Base-by-base conservation (phyloP, 2,113 vertebrate genomes). In the Passer montanus region DNA sequence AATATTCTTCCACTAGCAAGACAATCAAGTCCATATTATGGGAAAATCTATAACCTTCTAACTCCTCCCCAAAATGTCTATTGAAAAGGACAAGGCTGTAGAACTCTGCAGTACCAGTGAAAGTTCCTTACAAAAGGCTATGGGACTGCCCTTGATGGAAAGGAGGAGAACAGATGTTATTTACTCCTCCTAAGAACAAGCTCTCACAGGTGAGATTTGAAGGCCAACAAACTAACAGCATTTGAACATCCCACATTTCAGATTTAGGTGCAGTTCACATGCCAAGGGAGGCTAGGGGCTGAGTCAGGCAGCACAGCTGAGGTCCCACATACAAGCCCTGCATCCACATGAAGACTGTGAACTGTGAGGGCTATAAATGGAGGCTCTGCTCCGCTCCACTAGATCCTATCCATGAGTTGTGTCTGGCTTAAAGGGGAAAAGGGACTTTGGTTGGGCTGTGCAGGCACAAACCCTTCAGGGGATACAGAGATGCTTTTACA, bases 271-370 rank as follows among this genome's bases (percentile, higher is more conserved):
- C 41, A 13, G 49, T 35, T 77, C 31, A 39, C 18, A 24, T 26
- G 21, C 58, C 46, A 50, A 0, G 2, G 41, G 67, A 31, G n/a
- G 35, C 58, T 31, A 39, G 20, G 14, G 47, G 41, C 33, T 46
- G 39, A 88, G 46, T 10, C 11, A 72, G 30, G 63, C 20, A 68
- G 50, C 35, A 73, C 9, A 47, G 50, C 62, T 67, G n/a, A 75
- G 55, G 58, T 50, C 7, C 15, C 2, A 3, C 55, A 56, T 33
- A 22, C 3, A 3, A 31, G 26, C 28, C 44, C 28, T 47, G 44
- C 6, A 52, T 19, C 21, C 84, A 39, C n/a, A 8, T 0, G 0
- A 21, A 31, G 28, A 8, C 13, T 22, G 9, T 2, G 3, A 89
- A 60, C 13, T 47, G 39, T 10, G 9, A 28, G 15, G 56, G 33